Evolutionary conservation across 1,140 invertebrate species (phyloP), one percentile per base, ranked within the genome.

Genomic region (Papilio dardanus): DNA sequence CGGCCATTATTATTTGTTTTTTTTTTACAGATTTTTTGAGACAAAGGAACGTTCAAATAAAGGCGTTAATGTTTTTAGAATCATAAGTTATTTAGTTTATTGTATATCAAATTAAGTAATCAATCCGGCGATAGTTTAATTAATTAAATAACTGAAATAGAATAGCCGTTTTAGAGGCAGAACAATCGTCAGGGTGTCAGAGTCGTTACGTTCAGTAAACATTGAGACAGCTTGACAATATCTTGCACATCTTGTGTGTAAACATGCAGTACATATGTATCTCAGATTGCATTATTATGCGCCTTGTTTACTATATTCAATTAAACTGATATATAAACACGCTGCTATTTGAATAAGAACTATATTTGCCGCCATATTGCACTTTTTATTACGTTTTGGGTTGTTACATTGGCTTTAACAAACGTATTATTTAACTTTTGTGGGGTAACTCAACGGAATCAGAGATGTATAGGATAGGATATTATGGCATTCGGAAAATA

Each of bases 181-280:
- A 19, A 42, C 40, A 16, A n/a, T 46, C 16, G 24, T 28, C 14
- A 12, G 3, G 54, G 10, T 62, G 24, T 62, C 54, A 30, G 24
- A 42, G 67, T 35, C 35, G 35, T 68, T 40, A 68, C 37, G n/a
- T 33, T 68, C 16, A 24, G 35, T 69, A 69, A 69, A 69, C 67
- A 69, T 8, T 24, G 35, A 28, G 67, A 21, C 66, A 68, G 33
- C 19, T 40, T 68, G 30, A 68, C 67, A 68, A 68, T 68, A 40
- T 68, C 67, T 68, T 68, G 33, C 6, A 24, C 19, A 16, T 31
- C 28, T 8, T 37, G 33, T 40, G 24, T 40, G 24, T 33, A 40
- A 24, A 68, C 67, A 40, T 0, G 10, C n/a, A 21, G 33, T 68
- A 37, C 24, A 37, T 37, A 35, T 68, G 8, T 33, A 40, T 28